Evolutionary conservation across 2,797 vertebrate species (phyloP).

Genomic region (Eurystomus glaucurus): DNA sequence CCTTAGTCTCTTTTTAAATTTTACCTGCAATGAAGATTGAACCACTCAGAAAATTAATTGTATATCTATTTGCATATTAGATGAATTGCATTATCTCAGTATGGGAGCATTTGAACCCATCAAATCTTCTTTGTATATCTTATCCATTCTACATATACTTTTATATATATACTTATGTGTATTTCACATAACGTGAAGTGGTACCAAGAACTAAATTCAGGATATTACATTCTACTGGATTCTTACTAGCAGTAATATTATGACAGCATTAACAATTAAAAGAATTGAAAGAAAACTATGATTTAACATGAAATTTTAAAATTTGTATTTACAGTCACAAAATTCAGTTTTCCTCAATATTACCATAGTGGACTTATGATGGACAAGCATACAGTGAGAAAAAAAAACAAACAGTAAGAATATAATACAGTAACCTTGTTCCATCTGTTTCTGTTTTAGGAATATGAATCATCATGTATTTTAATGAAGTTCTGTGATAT

Average conservation of each 20-base stretch:
- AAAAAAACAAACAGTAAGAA: not conserved
- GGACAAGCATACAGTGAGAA: not conserved
- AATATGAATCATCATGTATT: not conserved
- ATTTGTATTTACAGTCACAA: not conserved
- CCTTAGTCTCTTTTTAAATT: not conserved
- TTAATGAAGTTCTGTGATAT: not conserved
- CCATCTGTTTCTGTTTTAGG: not conserved
- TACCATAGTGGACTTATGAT: not conserved
- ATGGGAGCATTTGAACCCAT: not conserved
- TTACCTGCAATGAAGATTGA: not conserved
- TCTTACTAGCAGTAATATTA: not conserved
- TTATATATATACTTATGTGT: not conserved
- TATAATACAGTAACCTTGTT: not conserved
- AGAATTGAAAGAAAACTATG: conserved; percentile 10
- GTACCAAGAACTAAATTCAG: not conserved
- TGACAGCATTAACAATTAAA: not conserved
- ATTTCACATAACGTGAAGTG: not conserved
- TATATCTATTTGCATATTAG: not conserved
- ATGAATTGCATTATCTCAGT: not conserved
- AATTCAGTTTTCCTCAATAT: not conserved
- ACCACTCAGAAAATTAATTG: not conserved
- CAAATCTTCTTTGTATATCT: not conserved
- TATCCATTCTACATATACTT: not conserved
- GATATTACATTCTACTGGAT: not conserved
- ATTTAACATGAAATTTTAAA: not conserved